Percentiles rank a stretch among this genome's conserved stretches.
Evolutionary conservation across 2,888 invertebrate species (phyloP).

Genomic region (Amphiduros pacificus): DNA sequence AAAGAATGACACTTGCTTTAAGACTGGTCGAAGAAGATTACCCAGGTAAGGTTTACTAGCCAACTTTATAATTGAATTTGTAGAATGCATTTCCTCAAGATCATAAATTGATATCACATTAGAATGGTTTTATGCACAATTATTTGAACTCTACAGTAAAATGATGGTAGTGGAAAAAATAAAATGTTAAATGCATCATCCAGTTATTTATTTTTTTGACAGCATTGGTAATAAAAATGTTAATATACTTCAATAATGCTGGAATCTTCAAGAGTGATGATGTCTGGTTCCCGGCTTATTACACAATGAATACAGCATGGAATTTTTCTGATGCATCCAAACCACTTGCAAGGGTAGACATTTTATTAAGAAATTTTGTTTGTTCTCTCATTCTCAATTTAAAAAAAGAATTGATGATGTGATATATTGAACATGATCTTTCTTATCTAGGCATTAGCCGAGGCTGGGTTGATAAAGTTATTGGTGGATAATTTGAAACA

Average conservation of each 20-base stretch:
- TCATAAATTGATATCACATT: no score
- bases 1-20: not conserved
- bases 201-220: not conserved
- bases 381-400: no score
- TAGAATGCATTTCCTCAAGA: no score
- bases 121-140: no score
- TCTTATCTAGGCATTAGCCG: slow-evolving; percentile 38
- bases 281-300: slow-evolving; percentile 56
- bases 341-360: slow-evolving; percentile 45
- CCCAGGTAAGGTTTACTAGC: not conserved
- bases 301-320: slow-evolving; percentile 52
- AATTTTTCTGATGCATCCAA: slow-evolving; percentile 51
- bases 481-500: slow-evolving; percentile 50
- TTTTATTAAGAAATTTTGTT: no score
- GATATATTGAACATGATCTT: not conserved
- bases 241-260: slow-evolving; percentile 47
- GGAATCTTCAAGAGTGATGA: slow-evolving; percentile 56
- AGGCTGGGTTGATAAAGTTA: slow-evolving; percentile 44
- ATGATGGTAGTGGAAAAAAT: no score
- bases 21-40: not conserved
- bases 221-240: slow-evolving; percentile 46
- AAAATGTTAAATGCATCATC: not conserved
- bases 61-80: not conserved
- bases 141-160: not conserved
- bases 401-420: not conserved